phyloP scores from a whole-genome alignment of 2,888 invertebrate genomes.

The Brachylomia viminalis region DNA sequence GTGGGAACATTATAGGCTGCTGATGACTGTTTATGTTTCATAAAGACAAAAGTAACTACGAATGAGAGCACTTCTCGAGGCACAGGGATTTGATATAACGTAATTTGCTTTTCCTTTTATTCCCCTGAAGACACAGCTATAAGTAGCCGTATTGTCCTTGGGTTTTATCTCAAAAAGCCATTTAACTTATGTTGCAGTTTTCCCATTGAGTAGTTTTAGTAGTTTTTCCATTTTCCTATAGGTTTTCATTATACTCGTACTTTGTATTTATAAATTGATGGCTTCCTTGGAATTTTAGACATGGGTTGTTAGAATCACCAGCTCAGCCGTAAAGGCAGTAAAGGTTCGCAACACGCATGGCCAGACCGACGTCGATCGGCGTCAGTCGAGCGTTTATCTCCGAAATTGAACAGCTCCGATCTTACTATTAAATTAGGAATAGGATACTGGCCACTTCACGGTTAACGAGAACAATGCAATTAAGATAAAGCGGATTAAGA shows the following conservation, averaged over 20 bases:
- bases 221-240: background rate
- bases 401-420: slow-evolving; percentile 58
- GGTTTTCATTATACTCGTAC: background rate
- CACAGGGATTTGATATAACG: slow-evolving; percentile 1
- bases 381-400: slow-evolving; percentile 26
- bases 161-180: slow-evolving; percentile 35
- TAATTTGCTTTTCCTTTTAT: slow-evolving; percentile 41
- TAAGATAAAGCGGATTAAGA: slow-evolving; percentile 62
- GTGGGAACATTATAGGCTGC: no score
- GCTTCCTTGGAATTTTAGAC: background rate
- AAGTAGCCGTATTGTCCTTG: slow-evolving; percentile 25
- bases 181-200: slow-evolving; percentile 22
- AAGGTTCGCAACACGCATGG: slow-evolving; percentile 19
- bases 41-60: slow-evolving; percentile 9
- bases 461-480: slow-evolving; percentile 63
- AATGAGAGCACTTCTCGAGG: background rate
- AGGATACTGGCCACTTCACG: slow-evolving; percentile 56
- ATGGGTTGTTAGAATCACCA: background rate
- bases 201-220: slow-evolving; percentile 13
- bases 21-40: background rate
- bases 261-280: slow-evolving; percentile 3
- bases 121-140: slow-evolving; percentile 3
- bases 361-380: slow-evolving; percentile 34
- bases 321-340: slow-evolving; percentile 10
- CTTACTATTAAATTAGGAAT: slow-evolving; percentile 60